Conservation (phyloP, 2,888 invertebrate genomes). For the Thelaira solivaga region DNA sequence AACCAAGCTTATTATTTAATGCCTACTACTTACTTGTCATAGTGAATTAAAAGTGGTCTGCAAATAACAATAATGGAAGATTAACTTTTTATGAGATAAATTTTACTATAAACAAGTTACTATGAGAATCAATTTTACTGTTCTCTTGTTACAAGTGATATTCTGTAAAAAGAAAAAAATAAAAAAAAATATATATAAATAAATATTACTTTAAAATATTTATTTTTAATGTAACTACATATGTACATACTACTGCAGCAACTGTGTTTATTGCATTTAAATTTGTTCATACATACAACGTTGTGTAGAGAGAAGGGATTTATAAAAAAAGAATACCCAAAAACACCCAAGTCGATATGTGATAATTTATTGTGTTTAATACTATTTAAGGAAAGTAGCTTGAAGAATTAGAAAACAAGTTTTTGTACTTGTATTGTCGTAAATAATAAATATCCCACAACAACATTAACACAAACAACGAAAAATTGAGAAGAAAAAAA, state of each 20-base stretch:
- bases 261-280: no score
- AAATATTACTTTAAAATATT: no score
- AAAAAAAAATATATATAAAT: slow-evolving; percentile 23
- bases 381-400: not conserved
- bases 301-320: no score
- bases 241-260: no score
- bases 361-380: no score
- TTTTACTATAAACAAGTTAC: not conserved
- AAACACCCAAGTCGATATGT: no score
- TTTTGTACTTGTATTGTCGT: not conserved
- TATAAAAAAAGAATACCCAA: no score
- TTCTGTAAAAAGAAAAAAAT: slow-evolving; percentile 40
- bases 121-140: not conserved
- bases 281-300: no score
- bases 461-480: not conserved
- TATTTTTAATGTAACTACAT: no score
- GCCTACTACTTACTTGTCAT: slow-evolving; percentile 50
- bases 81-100: slow-evolving; percentile 11
- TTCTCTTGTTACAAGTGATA: slow-evolving; percentile 2
- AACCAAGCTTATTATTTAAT: not conserved
- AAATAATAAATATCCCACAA: no score
- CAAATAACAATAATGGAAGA: slow-evolving; percentile 5
- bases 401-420: not conserved
- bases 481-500: not conserved
- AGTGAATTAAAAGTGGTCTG: slow-evolving; percentile 25